These are phyloP conservation scores for Andrena dorsata DNA, from an alignment of 2,888 invertebrate genomes.

Conservation along the genomic window DNA sequence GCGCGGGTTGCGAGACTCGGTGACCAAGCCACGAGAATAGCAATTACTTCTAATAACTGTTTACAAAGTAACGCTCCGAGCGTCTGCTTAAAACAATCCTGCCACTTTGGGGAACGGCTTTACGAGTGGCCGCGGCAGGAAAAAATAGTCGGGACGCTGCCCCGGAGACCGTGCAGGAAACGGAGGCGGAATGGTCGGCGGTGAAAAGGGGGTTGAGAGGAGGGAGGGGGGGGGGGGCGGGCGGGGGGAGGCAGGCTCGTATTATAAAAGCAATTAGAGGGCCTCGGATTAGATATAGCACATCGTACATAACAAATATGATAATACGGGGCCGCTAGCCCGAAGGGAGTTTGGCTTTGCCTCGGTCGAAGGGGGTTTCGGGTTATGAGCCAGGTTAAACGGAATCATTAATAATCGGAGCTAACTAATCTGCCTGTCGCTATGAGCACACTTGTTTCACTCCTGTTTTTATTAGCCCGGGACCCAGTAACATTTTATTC, in stretches of 20 bases:
- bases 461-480: constrained; percentile 73
- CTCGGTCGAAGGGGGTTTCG: constrained; percentile 75
- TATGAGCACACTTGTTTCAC: constrained; percentile 77
- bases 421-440: constrained; percentile 88
- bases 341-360: constrained; percentile 77
- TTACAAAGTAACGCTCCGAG: constrained; percentile 8
- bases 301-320: constrained; percentile 85
- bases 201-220: background rate
- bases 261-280: constrained; percentile 85
- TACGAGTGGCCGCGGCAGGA: background rate
- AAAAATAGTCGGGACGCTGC: background rate
- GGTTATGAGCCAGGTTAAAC: constrained; percentile 87
- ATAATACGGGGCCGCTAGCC: constrained; percentile 81
- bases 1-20: constrained; percentile 11
- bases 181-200: constrained; percentile 20
- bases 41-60: constrained; percentile 37
- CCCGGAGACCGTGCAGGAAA: background rate
- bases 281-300: constrained; percentile 83
- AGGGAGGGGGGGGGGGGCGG: background rate
- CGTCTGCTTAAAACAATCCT: constrained; percentile 24
- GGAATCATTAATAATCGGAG: constrained; percentile 88
- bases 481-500: constrained; percentile 74
- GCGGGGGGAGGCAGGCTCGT: constrained; percentile 57
- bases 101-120: constrained; percentile 1
- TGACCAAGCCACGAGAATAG: constrained; percentile 16